Evolutionary conservation across 1,140 invertebrate genomes (phyloP).

Genomic region (Zaprionus vittiger): DNA sequence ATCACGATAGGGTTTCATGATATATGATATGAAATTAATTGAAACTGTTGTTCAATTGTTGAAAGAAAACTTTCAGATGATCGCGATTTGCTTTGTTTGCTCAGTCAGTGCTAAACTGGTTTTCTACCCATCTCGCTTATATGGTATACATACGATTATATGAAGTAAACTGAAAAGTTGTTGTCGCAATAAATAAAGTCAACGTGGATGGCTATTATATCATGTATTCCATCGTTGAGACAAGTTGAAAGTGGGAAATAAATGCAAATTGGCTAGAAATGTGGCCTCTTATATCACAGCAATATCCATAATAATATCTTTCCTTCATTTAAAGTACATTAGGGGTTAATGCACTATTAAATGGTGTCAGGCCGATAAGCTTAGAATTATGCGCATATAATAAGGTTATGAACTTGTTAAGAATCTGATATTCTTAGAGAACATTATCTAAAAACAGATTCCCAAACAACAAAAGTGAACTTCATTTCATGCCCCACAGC

Average conservation of each 20-base stretch:
- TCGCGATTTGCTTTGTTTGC: conserved; percentile 1
- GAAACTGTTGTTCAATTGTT: conserved; percentile 25
- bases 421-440: not conserved
- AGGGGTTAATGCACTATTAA: not conserved
- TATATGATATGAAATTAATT: conserved; percentile 4
- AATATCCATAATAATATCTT: not conserved
- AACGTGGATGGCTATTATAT: conserved; percentile 13
- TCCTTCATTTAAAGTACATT: not conserved
- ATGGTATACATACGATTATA: not conserved
- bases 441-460: not conserved
- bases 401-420: not conserved
- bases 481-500: conserved; percentile 1
- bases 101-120: conserved; percentile 14
- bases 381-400: not conserved
- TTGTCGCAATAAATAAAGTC: conserved; percentile 19
- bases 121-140: conserved; percentile 5
- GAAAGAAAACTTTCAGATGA: conserved; percentile 18
- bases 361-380: not conserved
- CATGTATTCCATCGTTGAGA: not conserved
- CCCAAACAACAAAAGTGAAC: not conserved
- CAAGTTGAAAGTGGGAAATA: conserved; percentile 3
- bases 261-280: not conserved
- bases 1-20: not conserved
- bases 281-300: not conserved
- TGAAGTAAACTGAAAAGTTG: conserved; percentile 17